Conservation (phyloP, 2,113 vertebrate genomes). For the Macaca nemestrina region DNA sequence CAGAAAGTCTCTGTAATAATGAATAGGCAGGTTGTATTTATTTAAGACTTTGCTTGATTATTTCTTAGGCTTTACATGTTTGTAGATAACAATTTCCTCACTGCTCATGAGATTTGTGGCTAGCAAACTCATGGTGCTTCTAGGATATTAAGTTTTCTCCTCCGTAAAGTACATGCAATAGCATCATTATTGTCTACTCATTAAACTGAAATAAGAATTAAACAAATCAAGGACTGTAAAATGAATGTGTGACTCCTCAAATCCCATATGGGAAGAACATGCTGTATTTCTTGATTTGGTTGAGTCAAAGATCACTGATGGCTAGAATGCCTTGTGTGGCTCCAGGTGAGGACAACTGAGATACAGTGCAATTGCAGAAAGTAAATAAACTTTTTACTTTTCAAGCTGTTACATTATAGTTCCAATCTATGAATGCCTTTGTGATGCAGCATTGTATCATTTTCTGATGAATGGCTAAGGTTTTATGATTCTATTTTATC, state of each 20-base stretch:
- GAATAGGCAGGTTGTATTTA: background rate
- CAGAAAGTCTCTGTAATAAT: background rate
- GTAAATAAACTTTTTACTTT: background rate
- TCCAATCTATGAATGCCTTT: background rate
- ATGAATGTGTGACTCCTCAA: background rate
- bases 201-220: background rate
- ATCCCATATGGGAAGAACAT: background rate
- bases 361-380: background rate
- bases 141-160: background rate
- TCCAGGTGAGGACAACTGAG: background rate
- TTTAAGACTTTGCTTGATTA: background rate
- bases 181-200: background rate
- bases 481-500: background rate
- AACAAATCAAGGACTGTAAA: background rate
- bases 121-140: background rate
- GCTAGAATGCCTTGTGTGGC: background rate
- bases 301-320: background rate
- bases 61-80: background rate
- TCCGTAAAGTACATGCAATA: background rate
- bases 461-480: background rate
- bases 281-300: background rate
- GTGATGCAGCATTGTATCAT: background rate
- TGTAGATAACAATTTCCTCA: background rate
- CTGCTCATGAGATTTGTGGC: background rate
- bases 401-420: background rate